Evolutionary conservation across 2,888 invertebrate species (phyloP).

Genomic region (Eupithecia pulchellata): DNA sequence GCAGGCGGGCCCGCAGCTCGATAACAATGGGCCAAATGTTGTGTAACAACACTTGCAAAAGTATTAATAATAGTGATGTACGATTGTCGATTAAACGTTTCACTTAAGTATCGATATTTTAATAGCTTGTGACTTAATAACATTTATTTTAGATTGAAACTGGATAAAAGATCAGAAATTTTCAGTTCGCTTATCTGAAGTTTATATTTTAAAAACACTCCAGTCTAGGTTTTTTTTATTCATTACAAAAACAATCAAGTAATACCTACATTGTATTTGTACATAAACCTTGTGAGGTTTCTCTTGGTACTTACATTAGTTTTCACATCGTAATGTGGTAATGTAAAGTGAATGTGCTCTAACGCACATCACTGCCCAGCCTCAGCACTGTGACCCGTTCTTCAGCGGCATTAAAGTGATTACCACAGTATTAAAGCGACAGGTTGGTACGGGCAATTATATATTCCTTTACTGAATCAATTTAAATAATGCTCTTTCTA

Average conservation of each 20-base stretch:
- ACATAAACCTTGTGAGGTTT: too few species aligned
- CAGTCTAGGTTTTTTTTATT: not conserved
- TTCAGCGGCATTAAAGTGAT: not conserved
- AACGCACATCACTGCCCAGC: too few species aligned
- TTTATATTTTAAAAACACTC: not conserved
- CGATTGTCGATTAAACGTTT: slow-evolving; percentile 30
- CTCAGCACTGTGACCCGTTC: not conserved
- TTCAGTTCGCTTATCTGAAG: not conserved
- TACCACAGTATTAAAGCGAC: not conserved
- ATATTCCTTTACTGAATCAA: not conserved
- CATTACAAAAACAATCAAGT: too few species aligned
- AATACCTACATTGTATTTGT: too few species aligned
- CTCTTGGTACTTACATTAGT: too few species aligned
- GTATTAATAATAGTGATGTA: slow-evolving; percentile 64
- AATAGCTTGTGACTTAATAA: not conserved
- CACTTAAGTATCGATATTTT: slow-evolving; percentile 7
- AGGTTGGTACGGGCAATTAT: not conserved
- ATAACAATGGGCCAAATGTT: slow-evolving; percentile 75
- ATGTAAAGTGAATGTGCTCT: not conserved
- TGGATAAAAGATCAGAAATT: not conserved
- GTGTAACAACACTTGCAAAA: slow-evolving; percentile 72
- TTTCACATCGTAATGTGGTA: too few species aligned
- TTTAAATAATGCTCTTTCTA: too few species aligned
- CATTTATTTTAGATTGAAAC: not conserved
- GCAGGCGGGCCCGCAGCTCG: slow-evolving; percentile 61